Evolutionary conservation across 2,113 vertebrate species (phyloP), one percentile per base, ranked within the genome.

Genomic region (Laticauda colubrina): DNA sequence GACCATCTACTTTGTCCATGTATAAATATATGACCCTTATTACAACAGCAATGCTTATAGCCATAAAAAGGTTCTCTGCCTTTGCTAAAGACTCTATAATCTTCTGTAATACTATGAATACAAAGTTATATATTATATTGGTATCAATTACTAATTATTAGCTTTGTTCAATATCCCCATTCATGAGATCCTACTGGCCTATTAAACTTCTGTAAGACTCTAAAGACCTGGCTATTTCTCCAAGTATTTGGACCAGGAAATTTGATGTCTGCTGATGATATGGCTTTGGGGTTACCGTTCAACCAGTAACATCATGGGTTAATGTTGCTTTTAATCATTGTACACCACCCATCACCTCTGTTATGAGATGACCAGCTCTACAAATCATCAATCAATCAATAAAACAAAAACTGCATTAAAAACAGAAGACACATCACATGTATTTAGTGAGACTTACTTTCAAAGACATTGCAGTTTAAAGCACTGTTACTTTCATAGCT

Each of bases 401-500:
- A 5, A 4, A 14, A 5, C 51, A 57, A 59, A 29, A 12, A 4
- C 61, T 11, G n/a, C 61, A 69, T 69, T 64, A 69, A 69, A 69
- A 69, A 12, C 10, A 12, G 48, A 64, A 64, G 26, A 5, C 8
- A 61, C 23, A 61, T 61, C 24, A 61, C 24, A n/a, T 55, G 29
- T 18, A 20, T 87, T 54, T n/a, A 53, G 53, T 88, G 51, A 53
- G 9, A 15, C 4, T 56, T 34, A 55, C 29, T 56, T 34, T 34
- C 54, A 88, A 34, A 56, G 45, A 21, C 14, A 87, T 26, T 45
- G 43, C 8, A 85, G 39, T 23, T 39, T 85, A 45, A 85, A 85
- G 43, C 39, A 85, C 51, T 88, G 93, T 90, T 87, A 64, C 90
- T 57, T 89, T 90, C 87, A 87, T 91, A 85, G 93, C 90, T 91